Conservation (phyloP, 2,797 vertebrate genomes). For the Mus minutoides region DNA sequence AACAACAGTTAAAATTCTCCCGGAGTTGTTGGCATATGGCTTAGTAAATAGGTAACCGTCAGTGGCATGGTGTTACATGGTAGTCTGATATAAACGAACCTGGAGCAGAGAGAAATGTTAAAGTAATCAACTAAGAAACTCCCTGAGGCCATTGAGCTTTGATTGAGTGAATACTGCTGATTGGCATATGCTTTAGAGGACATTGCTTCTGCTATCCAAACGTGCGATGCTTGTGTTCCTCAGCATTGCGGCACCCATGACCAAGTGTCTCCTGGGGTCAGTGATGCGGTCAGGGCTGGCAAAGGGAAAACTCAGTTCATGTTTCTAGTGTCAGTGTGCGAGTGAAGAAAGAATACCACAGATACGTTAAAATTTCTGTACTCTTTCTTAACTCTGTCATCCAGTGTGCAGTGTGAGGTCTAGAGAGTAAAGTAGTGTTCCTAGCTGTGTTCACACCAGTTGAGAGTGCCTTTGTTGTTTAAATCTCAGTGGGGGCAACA, state of each 20-base stretch:
- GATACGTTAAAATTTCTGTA: conserved; percentile 34
- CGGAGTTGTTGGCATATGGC: conserved; percentile 1
- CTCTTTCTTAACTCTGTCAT: not conserved
- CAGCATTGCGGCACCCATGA: not conserved
- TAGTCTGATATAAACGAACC: not conserved
- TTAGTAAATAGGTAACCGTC: conserved; percentile 52
- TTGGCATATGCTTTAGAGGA: conserved; percentile 18
- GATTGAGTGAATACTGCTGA: not conserved
- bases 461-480: not conserved
- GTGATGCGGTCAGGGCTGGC: conserved; percentile 21
- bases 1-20: conserved; percentile 54
- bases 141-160: not conserved
- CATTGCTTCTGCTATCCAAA: not conserved
- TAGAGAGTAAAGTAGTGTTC: not conserved
- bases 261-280: not conserved
- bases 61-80: not conserved
- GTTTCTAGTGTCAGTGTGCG: conserved; percentile 40
- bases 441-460: conserved; percentile 13
- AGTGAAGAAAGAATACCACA: conserved; percentile 8
- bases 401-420: not conserved
- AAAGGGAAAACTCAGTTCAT: conserved; percentile 40
- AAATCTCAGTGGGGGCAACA: not conserved
- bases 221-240: not conserved
- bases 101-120: not conserved
- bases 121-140: conserved; percentile 3